Conservation (phyloP, 2,113 vertebrate species). For the Circaetus gallicus region DNA sequence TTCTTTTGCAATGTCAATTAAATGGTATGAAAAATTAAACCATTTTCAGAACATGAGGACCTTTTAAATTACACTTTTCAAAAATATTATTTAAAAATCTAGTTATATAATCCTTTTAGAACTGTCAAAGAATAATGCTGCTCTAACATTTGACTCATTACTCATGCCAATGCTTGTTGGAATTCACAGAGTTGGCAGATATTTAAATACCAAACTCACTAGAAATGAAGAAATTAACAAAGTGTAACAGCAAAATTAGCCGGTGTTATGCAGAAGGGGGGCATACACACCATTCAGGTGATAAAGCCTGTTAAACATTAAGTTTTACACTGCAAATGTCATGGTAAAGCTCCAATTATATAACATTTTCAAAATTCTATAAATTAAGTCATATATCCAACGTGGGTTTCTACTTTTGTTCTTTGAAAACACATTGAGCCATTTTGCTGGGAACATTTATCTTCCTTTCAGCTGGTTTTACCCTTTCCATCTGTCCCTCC, state of each 20-base stretch:
- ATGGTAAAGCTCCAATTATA: not conserved
- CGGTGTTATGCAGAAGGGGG: not conserved
- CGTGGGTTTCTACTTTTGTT: constrained; percentile 52
- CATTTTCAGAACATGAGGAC: constrained; percentile 50
- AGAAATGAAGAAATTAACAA: constrained; percentile 64
- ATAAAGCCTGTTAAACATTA: not conserved
- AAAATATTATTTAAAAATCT: constrained; percentile 65
- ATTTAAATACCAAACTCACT: constrained; percentile 65
- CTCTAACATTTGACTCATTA: constrained; percentile 69
- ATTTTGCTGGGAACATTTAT: not conserved
- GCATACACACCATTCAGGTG: not conserved
- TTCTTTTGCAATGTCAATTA: constrained; percentile 44
- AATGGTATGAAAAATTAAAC: constrained; percentile 56
- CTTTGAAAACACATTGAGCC: not conserved
- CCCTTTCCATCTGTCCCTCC: not conserved
- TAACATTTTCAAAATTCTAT: not conserved
- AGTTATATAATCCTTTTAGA: constrained; percentile 70
- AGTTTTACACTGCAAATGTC: not conserved
- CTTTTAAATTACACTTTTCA: constrained; percentile 71
- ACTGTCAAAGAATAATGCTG: constrained; percentile 70
- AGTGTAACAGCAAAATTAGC: constrained; percentile 52
- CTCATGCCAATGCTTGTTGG: constrained; percentile 69
- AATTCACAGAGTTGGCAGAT: constrained; percentile 64
- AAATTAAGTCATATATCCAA: not conserved
- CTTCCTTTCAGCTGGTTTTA: not conserved